A percentile compares a stretch with the other conserved stretches of the same genome.
phyloP scores from a whole-genome alignment of 1,140 invertebrate genomes.

The Cephus cinctus region DNA sequence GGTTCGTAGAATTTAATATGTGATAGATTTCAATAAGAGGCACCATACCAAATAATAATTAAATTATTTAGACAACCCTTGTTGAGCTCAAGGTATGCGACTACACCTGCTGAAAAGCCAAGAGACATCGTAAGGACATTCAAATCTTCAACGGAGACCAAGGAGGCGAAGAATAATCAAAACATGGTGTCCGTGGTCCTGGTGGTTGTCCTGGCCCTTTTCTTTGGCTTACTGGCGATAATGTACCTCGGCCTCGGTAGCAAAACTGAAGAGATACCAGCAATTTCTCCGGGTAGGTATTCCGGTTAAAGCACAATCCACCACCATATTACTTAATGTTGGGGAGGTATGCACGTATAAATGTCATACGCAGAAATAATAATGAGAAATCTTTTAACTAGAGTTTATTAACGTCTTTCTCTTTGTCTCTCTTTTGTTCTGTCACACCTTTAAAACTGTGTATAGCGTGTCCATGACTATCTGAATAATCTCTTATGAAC shows the following conservation, averaged over 20 bases:
- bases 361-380: not conserved
- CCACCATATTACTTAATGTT: too few relatives aligned
- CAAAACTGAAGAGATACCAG: slow-evolving; percentile 44
- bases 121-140: slow-evolving; percentile 41
- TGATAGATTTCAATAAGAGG: too few relatives aligned
- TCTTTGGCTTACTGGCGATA: slow-evolving; percentile 66
- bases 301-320: too few relatives aligned
- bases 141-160: slow-evolving; percentile 28
- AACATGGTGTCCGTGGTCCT: slow-evolving; percentile 67
- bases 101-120: slow-evolving; percentile 39
- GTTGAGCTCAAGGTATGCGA: slow-evolving; percentile 31
- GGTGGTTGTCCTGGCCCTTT: slow-evolving; percentile 61
- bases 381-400: not conserved
- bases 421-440: too few relatives aligned
- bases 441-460: too few relatives aligned
- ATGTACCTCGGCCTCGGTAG: slow-evolving; percentile 63
- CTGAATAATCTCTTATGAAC: too few relatives aligned
- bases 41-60: too few relatives aligned
- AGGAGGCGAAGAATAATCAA: slow-evolving; percentile 50
- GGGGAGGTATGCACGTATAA: not conserved
- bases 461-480: too few relatives aligned
- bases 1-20: slow-evolving; percentile 35
- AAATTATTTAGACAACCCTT: slow-evolving; percentile 7
- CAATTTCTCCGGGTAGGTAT: slow-evolving; percentile 52
- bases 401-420: too few relatives aligned